Percentiles rank a stretch among this genome's conserved stretches.
Evolutionary conservation across 2,113 vertebrate species (phyloP).

Genomic region (Genyomyrus donnyi): DNA sequence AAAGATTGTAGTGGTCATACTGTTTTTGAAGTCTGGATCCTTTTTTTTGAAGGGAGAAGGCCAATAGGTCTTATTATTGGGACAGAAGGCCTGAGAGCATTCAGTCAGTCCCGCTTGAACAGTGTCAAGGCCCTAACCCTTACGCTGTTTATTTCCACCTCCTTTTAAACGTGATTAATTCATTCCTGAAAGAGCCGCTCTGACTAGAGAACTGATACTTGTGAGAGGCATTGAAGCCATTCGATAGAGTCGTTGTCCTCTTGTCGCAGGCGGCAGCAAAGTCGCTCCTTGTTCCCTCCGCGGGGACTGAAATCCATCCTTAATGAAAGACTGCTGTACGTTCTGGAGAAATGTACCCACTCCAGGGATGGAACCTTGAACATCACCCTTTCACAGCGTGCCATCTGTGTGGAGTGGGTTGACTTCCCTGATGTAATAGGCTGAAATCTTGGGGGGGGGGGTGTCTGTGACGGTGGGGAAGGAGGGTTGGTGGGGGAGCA

Average conservation of each 20-base stretch:
- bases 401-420: slow-evolving; percentile 2
- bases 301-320: neutral
- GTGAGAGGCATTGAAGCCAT: neutral
- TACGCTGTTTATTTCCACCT: neutral
- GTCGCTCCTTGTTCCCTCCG: neutral
- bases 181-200: neutral
- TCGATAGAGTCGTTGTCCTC: neutral
- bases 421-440: slow-evolving; percentile 34
- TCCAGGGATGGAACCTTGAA: neutral
- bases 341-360: neutral
- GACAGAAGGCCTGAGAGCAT: neutral
- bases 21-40: neutral
- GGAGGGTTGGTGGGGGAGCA: slow-evolving; percentile 22
- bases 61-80: neutral
- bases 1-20: neutral
- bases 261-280: neutral
- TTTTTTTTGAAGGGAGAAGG: neutral
- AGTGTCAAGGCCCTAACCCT: neutral
- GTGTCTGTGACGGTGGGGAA: neutral
- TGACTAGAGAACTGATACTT: neutral
- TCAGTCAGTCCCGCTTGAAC: neutral
- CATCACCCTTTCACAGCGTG: neutral
- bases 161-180: neutral
- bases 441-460: slow-evolving; percentile 21
- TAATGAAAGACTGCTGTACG: neutral